Percentiles rank a stretch among this genome's conserved stretches.
Evolutionary conservation across 1,140 invertebrate genomes (phyloP).

Genomic region (Popillia japonica): DNA sequence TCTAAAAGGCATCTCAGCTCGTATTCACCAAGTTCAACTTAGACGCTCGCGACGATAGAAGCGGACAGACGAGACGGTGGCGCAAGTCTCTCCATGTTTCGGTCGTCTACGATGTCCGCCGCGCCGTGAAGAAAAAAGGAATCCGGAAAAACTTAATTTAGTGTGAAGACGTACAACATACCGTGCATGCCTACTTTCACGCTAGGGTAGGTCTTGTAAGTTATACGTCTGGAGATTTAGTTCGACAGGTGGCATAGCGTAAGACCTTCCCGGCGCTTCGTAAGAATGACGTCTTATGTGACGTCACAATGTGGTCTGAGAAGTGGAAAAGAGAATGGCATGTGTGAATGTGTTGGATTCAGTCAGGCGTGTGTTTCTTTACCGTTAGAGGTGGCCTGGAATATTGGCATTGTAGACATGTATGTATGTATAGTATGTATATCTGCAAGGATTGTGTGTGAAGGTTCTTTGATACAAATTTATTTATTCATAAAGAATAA

Average conservation of each 20-base stretch:
- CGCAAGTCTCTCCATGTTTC: background rate
- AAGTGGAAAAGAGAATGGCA: background rate
- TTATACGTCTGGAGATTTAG: background rate
- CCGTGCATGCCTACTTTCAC: background rate
- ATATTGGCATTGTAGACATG: too few relatives aligned
- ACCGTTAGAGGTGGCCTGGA: background rate
- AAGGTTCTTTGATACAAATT: too few relatives aligned
- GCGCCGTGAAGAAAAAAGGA: background rate
- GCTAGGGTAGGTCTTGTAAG: background rate
- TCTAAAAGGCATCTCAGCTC: background rate
- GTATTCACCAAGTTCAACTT: background rate
- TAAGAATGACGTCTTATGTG: constrained; percentile 3
- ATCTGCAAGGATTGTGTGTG: too few relatives aligned
- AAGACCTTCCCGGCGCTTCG: background rate
- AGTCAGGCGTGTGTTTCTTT: background rate
- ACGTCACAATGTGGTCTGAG: background rate
- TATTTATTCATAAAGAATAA: too few relatives aligned
- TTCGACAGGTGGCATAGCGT: background rate
- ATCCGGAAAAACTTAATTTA: constrained; percentile 16
- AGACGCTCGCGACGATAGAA: background rate
- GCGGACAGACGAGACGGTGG: background rate
- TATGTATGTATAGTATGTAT: too few relatives aligned
- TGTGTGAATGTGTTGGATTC: background rate
- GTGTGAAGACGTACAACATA: constrained; percentile 1
- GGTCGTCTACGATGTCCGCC: background rate